Evolutionary conservation across 2,113 vertebrate species (phyloP), one percentile per base, ranked within the genome.

Genomic region (Himantopus leucocephalus): DNA sequence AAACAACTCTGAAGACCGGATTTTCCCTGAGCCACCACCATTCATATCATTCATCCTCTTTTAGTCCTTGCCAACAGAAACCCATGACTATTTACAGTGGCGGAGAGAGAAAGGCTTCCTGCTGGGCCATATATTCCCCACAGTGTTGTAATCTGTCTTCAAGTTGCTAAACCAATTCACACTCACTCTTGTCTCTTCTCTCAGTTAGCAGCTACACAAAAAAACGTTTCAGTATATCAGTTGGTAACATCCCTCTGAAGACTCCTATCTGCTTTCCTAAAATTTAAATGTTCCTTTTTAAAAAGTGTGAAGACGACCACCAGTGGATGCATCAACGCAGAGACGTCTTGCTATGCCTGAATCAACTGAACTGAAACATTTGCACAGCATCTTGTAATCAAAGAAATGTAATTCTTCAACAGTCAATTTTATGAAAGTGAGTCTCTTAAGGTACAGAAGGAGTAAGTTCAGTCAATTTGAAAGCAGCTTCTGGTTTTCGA

Each of bases 71-170:
- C 76, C 88, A 95, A 77, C 39, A 92, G 88, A 88, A 94, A 92
- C 0, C 1, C 19, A 7, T 27, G 50, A 78, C 52, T 80, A 59
- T 94, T 94, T 84, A 43, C 85, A 84, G 83, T 11, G 71, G 55
- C 8, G 8, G 55, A 55, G 67, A 90, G 32, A 52, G 56, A 90
- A 88, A 77, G 90, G 39, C 45, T 83, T 90, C 96, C 88, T 80
- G 88, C 95, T 94, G 95, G 43, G 91, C 82, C 1, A 3, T 72
- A 47, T 78, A 94, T 89, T 84, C 52, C 74, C 74, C 5, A 1
- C 56, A 62, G 52, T 24, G 39, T 16, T 95, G 79, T 94, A 84
- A 92, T 81, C 95, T 87, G 80, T 94, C 92, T 94, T 89, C 92
- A 72, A n/a, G 71, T 66, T 73, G 48, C 83, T 89, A 78, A 96